These are phyloP conservation scores for Luehdorfia chinensis DNA, from an alignment of 1,140 invertebrate species.

Conservation along the genomic window DNA sequence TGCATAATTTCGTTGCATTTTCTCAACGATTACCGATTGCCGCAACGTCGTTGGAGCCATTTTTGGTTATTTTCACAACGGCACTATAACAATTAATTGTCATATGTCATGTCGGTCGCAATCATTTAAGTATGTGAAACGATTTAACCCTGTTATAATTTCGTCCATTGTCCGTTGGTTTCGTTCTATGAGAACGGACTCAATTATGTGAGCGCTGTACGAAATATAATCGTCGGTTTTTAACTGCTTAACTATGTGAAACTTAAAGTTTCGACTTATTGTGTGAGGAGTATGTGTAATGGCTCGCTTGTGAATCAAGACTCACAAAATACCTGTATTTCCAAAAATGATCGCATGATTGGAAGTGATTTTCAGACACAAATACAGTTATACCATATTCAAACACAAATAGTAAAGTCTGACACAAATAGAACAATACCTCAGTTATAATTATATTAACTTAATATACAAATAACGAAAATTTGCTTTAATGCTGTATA, in stretches of 20 bases:
- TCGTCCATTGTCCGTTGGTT: conserved; percentile 67
- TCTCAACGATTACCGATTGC: too few relatives aligned
- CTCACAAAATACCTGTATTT: too few relatives aligned
- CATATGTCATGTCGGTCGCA: conserved; percentile 68
- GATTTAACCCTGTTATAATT: conserved; percentile 71
- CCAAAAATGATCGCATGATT: too few relatives aligned
- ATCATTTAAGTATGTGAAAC: conserved; percentile 74
- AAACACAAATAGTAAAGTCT: too few relatives aligned
- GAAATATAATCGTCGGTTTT: conserved; percentile 74
- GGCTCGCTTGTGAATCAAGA: conserved; percentile 33
- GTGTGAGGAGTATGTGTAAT: conserved; percentile 54
- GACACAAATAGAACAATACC: too few relatives aligned
- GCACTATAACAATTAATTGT: conserved; percentile 64
- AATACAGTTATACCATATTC: too few relatives aligned
- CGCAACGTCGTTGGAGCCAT: conserved; percentile 3
- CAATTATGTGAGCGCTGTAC: conserved; percentile 64
- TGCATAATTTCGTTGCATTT: conserved; percentile 32
- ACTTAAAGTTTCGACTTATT: conserved; percentile 64
- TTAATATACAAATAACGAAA: too few relatives aligned
- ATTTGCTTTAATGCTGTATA: too few relatives aligned
- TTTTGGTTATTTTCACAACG: conserved; percentile 42
- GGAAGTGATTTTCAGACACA: too few relatives aligned
- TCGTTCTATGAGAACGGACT: conserved; percentile 74
- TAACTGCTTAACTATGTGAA: conserved; percentile 75
- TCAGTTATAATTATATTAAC: too few relatives aligned